phyloP scores from a whole-genome alignment of 1,140 invertebrate genomes.

The Radopholus similis region DNA sequence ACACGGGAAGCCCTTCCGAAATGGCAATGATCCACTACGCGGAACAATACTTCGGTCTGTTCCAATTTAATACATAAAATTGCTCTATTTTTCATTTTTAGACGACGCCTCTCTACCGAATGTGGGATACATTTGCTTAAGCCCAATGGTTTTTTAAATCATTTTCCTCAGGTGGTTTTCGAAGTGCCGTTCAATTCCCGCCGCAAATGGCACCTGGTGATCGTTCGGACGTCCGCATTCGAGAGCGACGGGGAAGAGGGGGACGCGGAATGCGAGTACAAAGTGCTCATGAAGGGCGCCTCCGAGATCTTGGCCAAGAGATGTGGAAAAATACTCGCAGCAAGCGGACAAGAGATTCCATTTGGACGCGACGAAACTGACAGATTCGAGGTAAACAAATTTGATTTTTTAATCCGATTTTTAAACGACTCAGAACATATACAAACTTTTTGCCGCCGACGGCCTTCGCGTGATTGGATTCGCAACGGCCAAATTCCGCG shows the following conservation, averaged over 20 bases:
- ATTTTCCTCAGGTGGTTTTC: conserved; percentile 43
- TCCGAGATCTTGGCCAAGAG: conserved; percentile 45
- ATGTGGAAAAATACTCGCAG: conserved; percentile 37
- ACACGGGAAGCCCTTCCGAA: conserved; percentile 47
- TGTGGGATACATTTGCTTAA: too few species aligned
- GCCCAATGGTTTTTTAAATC: too few species aligned
- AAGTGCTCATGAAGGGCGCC: conserved; percentile 51
- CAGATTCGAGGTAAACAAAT: not conserved
- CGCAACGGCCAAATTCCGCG: conserved; percentile 37
- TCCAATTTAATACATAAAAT: too few species aligned
- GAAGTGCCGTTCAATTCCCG: too few species aligned
- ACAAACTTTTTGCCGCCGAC: not conserved
- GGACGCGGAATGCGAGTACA: conserved; percentile 37
- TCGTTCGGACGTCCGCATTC: conserved; percentile 34
- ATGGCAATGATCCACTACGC: conserved; percentile 42
- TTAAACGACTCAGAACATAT: conserved; percentile 5
- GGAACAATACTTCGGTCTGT: too few species aligned
- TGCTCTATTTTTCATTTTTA: too few species aligned
- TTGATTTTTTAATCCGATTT: not conserved
- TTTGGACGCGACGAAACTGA: not conserved
- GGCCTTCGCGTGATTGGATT: conserved; percentile 53
- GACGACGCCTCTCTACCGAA: too few species aligned
- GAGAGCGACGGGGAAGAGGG: conserved; percentile 10
- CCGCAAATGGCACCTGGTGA: conserved; percentile 53
- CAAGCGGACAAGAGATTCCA: conserved; percentile 9